Conservation (phyloP, 1,140 invertebrate genomes). For the Platyscapa corneri region DNA sequence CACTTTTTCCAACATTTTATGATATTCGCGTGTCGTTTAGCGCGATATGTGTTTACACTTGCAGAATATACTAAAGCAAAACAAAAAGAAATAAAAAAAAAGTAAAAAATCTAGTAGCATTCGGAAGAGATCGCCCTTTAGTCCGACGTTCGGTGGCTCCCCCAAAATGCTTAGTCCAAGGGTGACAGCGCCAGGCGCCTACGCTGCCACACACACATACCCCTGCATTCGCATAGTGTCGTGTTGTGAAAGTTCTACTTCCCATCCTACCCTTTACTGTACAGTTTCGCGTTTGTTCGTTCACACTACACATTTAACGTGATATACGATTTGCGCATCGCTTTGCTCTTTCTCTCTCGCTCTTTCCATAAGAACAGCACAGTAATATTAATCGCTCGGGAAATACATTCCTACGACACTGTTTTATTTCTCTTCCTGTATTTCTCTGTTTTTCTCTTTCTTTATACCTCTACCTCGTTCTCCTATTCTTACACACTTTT, state of each 20-base stretch:
- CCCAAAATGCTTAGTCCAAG: conserved; percentile 25
- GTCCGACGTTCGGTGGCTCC: not conserved
- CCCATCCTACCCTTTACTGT: not conserved
- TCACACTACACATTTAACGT: conserved; percentile 29
- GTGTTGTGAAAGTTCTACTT: conserved; percentile 30
- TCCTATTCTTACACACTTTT: not conserved
- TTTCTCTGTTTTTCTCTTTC: not conserved
- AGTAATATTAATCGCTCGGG: conserved; percentile 46
- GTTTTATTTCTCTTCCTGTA: conserved; percentile 23
- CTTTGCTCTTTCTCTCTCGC: conserved; percentile 1
- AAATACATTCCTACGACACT: conserved; percentile 46
- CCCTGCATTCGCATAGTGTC: not conserved
- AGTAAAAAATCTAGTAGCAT: not conserved
- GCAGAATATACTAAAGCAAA: conserved; percentile 29
- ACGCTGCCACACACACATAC: too few species aligned
- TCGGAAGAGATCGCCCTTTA: not conserved
- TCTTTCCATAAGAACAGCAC: not conserved
- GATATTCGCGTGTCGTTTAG: conserved; percentile 35
- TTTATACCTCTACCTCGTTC: not conserved
- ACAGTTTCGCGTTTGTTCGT: conserved; percentile 19
- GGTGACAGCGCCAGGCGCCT: conserved; percentile 2
- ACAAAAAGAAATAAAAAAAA: not conserved
- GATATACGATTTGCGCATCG: conserved; percentile 48
- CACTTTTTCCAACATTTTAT: conserved; percentile 48
- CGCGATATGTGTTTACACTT: not conserved